Conservation (phyloP, 2,888 invertebrate genomes). For the Volucella inflata region DNA sequence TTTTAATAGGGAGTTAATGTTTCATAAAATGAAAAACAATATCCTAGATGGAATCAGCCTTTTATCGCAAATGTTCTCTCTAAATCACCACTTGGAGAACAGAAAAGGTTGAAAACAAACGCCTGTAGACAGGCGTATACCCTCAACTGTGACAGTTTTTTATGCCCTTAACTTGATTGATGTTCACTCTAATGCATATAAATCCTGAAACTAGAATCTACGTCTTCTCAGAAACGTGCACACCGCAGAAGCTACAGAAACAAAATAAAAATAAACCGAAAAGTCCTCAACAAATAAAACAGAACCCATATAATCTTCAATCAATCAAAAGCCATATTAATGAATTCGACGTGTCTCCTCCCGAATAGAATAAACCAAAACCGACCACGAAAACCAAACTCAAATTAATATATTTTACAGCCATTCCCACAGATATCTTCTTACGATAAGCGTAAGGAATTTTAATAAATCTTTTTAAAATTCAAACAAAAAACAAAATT, state of each 20-base stretch:
- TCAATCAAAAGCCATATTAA: slow-evolving; percentile 62
- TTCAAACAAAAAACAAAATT: not conserved
- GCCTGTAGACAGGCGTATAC: too few relatives aligned
- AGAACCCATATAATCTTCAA: slow-evolving; percentile 54
- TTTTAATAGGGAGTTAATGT: too few relatives aligned
- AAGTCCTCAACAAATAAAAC: slow-evolving; percentile 27
- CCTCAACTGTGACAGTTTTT: too few relatives aligned
- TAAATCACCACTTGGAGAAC: too few relatives aligned
- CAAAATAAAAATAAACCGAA: not conserved
- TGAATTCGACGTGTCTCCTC: slow-evolving; percentile 48
- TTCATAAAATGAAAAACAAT: too few relatives aligned
- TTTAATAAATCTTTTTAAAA: slow-evolving; percentile 38
- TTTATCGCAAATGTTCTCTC: too few relatives aligned
- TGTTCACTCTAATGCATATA: slow-evolving; percentile 1
- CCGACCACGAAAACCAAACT: too few relatives aligned
- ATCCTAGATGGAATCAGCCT: too few relatives aligned
- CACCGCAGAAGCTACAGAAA: not conserved
- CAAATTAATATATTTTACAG: slow-evolving; percentile 41
- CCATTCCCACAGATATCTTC: slow-evolving; percentile 61
- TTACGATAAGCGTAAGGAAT: slow-evolving; percentile 57
- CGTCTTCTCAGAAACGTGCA: too few relatives aligned
- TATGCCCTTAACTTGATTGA: slow-evolving; percentile 5
- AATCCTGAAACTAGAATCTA: not conserved
- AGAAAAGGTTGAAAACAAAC: too few relatives aligned
- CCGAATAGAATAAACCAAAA: slow-evolving; percentile 50